Base-by-base conservation (phyloP, 2,888 invertebrate genomes). In the Drosophila greeni region DNA sequence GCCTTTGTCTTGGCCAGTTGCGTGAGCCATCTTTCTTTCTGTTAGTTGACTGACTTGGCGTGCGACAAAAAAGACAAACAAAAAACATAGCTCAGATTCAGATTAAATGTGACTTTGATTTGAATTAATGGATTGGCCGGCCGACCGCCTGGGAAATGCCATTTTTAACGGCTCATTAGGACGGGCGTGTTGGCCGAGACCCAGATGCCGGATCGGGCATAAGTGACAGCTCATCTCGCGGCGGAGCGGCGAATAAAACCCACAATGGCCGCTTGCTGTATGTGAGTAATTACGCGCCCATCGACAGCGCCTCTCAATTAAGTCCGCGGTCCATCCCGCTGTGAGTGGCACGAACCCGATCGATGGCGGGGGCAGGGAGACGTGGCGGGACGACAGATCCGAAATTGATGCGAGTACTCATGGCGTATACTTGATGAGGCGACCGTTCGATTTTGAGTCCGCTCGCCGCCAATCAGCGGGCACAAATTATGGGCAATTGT, bases 401-500 rank as follows among this genome's bases (percentile, higher is more conserved):
- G 60, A 47, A 49, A 51, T 36, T 16, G 64, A 43, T 55, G 68
- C 59, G 59, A 31, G 45, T 52, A 31, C 45, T 45, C 45, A 45
- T 45, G 45, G 65, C 73, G 60, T 68, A 62, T 74, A 66, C 54
- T 55, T 56, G 68, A 70, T 79, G 52, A 40, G 37, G 33, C 37
- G 45, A 29, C 31, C 45, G 59, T 45, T 60, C 54, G 26, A 56
- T 45, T 52, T 64, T 51, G 64, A 64, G 51, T 16, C 42, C 64
- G 62, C 42, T 73, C 42, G 42, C 42, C 73, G 73, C 74, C 75
- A 82, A 82, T 78, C 81, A 80, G 48, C 67, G 67, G 65, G 45
- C 81, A 53, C 62, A 82, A 82, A 79, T 79, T 80, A 82, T 77
- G 60, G 79, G 62, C 81, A 79, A 79, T 79, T 82, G 81, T 71